phyloP scores from a whole-genome alignment of 64 coral and sea anemone genomes.

The Exaiptasia diaphana region DNA sequence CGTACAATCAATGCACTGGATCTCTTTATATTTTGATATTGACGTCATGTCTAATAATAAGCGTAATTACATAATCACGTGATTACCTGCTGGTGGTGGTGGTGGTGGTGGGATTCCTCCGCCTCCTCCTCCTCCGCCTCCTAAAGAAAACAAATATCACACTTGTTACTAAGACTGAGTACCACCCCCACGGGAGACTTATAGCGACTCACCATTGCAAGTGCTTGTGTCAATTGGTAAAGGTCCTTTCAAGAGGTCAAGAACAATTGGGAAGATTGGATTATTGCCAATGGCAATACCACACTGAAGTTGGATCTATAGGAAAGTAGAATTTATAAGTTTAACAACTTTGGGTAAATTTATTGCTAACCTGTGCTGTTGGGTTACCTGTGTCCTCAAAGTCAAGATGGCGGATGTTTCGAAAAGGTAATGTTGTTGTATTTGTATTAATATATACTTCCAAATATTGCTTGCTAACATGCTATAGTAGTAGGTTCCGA shows the following conservation, averaged over 20 bases:
- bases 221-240: constrained; percentile 9
- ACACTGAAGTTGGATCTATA: not conserved
- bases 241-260: constrained; percentile 1
- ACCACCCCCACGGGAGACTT: not conserved
- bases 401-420: no score
- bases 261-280: not conserved
- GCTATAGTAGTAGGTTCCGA: no score
- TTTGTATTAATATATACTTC: no score
- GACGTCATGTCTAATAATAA: not conserved
- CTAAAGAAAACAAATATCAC: not conserved
- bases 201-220: not conserved
- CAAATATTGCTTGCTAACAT: no score
- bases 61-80: not conserved
- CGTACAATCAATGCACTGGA: not conserved
- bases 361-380: no score
- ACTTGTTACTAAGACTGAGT: not conserved
- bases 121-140: not conserved
- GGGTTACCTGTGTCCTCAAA: no score
- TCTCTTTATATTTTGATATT: not conserved
- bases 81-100: not conserved
- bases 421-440: no score
- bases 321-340: no score
- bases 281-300: not conserved
- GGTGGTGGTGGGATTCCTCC: not conserved
- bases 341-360: no score